A percentile compares a stretch with the other conserved stretches of the same genome.
Conservation (phyloP, 1,140 invertebrate genomes). For the Neuroterus valhalla region DNA sequence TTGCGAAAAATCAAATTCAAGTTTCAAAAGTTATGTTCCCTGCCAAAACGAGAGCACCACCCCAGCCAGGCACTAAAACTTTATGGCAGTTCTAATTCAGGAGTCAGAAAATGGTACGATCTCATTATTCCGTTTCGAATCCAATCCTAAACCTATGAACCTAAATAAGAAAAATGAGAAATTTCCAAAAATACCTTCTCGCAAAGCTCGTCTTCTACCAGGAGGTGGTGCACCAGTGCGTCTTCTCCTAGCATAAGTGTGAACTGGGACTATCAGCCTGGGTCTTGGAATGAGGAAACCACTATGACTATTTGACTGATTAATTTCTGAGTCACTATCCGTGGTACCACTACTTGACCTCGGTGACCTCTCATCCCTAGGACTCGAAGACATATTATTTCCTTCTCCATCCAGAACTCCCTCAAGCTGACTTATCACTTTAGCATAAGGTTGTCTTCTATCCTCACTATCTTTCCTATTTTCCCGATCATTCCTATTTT, state of each 20-base stretch:
- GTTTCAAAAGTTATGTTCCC: no score
- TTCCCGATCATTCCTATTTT: slow-evolving; percentile 37
- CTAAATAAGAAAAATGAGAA: background rate
- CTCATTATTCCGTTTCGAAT: no score
- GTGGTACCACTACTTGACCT: slow-evolving; percentile 72
- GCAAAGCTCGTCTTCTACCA: slow-evolving; percentile 57
- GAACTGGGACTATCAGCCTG: slow-evolving; percentile 89
- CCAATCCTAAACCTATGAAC: no score
- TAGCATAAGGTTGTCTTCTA: slow-evolving; percentile 53
- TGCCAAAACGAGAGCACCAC: no score
- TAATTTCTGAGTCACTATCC: slow-evolving; percentile 67
- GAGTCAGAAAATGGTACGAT: no score
- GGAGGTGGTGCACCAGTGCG: slow-evolving; percentile 79
- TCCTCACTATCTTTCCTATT: slow-evolving; percentile 37
- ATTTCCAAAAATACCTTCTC: slow-evolving; percentile 56
- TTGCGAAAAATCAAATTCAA: no score
- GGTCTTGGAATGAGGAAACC: slow-evolving; percentile 89
- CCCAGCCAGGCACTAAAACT: no score
- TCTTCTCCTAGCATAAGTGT: slow-evolving; percentile 86
- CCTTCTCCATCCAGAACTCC: slow-evolving; percentile 63
- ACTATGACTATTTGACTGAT: slow-evolving; percentile 69
- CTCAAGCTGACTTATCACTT: slow-evolving; percentile 67
- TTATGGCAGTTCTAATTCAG: no score
- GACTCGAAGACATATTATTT: slow-evolving; percentile 54
- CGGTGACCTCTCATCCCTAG: slow-evolving; percentile 54